Base-by-base conservation (phyloP, 2,888 invertebrate genomes). In the Caenorhabditis wallacei region DNA sequence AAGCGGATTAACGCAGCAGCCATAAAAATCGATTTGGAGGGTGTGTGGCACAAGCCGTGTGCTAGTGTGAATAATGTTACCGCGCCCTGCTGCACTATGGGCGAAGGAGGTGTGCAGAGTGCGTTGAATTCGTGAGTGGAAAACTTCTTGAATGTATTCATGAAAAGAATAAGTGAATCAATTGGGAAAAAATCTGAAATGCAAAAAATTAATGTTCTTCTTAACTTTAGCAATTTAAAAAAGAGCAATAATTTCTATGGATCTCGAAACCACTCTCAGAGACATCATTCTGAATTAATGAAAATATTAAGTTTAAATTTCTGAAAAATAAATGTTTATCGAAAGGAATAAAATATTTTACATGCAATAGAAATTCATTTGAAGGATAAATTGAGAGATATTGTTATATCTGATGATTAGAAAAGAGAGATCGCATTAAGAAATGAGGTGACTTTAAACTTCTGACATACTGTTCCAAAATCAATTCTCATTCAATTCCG, bases 311-410 rank as follows among this genome's bases (percentile, higher is more conserved):
- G n/a, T n/a, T n/a, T n/a, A n/a, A n/a, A n/a, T n/a, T n/a, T n/a
- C 30, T 30, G 30, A 30, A 30, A 30, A 30, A 40, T 5, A 48
- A 48, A 48, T 18, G n/a, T 48, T 48, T 48, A 48, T n/a, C 13
- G 18, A 3, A 48, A 48, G 2, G 2, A 18, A 48, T 18, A 35
- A 66, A 18, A 10, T 66, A 66, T 66, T 66, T 51, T 26, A 66
- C 64, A 66, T 66, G 64, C 51, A 51, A 35, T 51, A 66, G 30
- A 66, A 30, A 43, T 30, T 30, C 30, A 30, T 8, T 26, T 20
- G 30, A 0, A n/a, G 61, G 8, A 43, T 1, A n/a, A 16, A 61
- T 16, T 3, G 7, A 24, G 43, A 43, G 61, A 61, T 37, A 43
- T 37, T 16, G 43, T 43, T 13, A 48, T 18, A 13, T 48, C 3